Evolutionary conservation across 1,140 invertebrate species (phyloP).

Genomic region (Drosophila busckii): DNA sequence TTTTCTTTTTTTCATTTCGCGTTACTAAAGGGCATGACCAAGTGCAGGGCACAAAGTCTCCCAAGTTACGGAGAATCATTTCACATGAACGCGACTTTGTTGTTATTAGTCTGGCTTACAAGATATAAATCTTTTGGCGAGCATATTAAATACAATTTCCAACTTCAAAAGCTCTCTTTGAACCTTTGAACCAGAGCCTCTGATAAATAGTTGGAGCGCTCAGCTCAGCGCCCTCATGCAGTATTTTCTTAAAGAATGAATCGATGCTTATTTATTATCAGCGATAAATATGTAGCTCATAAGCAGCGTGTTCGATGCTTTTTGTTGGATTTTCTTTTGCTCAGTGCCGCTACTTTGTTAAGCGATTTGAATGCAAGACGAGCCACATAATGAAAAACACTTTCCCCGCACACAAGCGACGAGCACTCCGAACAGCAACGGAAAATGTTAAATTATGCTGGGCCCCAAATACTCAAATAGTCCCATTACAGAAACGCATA

Average conservation of each 20-base stretch:
- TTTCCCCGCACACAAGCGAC: constrained; percentile 39
- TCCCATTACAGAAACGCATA: constrained; percentile 44
- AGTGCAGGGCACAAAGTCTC: no score
- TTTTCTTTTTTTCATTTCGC: constrained; percentile 56
- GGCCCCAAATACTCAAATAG: constrained; percentile 34
- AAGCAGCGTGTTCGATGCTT: no score
- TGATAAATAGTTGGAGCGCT: no score
- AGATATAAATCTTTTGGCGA: not conserved
- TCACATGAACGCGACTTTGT: constrained; percentile 17
- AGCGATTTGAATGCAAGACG: not conserved
- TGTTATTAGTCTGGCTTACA: constrained; percentile 7
- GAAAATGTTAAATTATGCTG: constrained; percentile 54
- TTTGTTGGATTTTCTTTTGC: not conserved
- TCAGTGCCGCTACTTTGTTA: not conserved
- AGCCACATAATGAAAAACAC: constrained; percentile 37
- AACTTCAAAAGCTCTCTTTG: no score
- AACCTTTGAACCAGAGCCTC: no score
- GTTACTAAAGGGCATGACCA: no score
- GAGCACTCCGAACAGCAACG: constrained; percentile 5
- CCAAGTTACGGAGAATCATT: no score
- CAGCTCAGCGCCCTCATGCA: no score
- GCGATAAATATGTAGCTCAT: no score
- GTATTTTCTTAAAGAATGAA: no score
- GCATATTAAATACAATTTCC: not conserved
- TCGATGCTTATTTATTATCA: no score